Base-by-base conservation (phyloP, 2,888 invertebrate species). In the Leucophenga maculata region DNA sequence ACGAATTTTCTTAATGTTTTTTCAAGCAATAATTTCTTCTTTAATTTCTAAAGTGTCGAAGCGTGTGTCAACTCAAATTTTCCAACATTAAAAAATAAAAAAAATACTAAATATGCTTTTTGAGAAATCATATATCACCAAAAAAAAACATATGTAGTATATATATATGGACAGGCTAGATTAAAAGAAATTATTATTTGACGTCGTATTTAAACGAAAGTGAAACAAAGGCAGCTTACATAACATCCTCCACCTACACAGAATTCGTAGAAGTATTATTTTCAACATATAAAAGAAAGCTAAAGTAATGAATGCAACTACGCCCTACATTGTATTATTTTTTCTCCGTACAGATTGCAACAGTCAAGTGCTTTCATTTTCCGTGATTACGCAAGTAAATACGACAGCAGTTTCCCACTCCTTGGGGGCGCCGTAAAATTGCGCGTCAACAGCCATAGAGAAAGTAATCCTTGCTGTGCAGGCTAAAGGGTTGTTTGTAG, bases 21-120 rank as follows among this genome's bases (percentile, higher is more conserved):
- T 6, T n/a, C 18, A 68, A 65, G 68, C 20, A 52, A 54, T 71
- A 70, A 60, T 54, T 67, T 71, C 50, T 50, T 6, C 1, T 50
- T 50, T 50, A 16, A 50, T 50, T n/a, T 26, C 26, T 50, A 16
- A 50, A 13, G 16, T 50, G 16, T 22, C 22, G 46, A 64, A 64
- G 46, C 46, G 62, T 64, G 62, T n/a, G 48, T 64, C 62, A n/a
- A 48, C 46, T 64, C 62, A 64, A 48, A 64, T 64, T 64, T 48
- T 64, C 48, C 62, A 64, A 22, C 14, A 22, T 22, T 14, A 48
- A 32, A 39, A 39, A 64, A 22, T 13, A 22, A 46, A 22, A 48
- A 32, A 39, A 39, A 64, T 22, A 50, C n/a, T 46, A 14, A 26
- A 46, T 46, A 50, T 50, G 6, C 8, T n/a, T 1, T 50, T n/a